A percentile compares a stretch with the other conserved stretches of the same genome.
Evolutionary conservation across 2,797 vertebrate genomes (phyloP).

Genomic region (Karalla daura): DNA sequence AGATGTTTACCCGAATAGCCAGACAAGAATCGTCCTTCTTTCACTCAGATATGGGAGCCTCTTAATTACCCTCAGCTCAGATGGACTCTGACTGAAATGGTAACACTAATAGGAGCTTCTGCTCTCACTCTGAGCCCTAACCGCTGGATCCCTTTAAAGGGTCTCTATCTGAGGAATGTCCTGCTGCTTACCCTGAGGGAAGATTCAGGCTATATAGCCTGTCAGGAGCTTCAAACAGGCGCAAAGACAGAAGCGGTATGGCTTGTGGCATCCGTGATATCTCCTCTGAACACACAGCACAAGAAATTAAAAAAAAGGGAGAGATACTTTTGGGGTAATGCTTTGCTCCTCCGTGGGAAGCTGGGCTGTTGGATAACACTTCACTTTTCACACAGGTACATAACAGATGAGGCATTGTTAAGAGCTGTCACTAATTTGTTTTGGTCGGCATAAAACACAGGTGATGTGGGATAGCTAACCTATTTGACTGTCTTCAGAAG

Average conservation of each 20-base stretch:
- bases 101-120: conserved; percentile 50
- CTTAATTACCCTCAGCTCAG: conserved; percentile 55
- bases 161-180: conserved; percentile 67
- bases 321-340: conserved; percentile 30
- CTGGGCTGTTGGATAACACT: conserved; percentile 59
- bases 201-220: conserved; percentile 67
- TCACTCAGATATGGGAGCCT: conserved; percentile 17
- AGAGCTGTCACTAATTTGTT: conserved; percentile 60
- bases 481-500: conserved; percentile 54
- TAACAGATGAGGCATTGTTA: conserved; percentile 59
- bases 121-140: conserved; percentile 45
- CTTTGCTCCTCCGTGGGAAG: conserved; percentile 39
- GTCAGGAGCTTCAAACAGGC: conserved; percentile 73
- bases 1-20: conserved; percentile 26
- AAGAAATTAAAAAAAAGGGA: conserved; percentile 53
- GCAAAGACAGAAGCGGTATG: conserved; percentile 61
- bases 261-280: conserved; percentile 67
- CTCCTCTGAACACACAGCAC: conserved; percentile 66
- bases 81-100: conserved; percentile 48
- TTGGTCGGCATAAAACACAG: conserved; percentile 57
- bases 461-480: conserved; percentile 55
- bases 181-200: conserved; percentile 70
- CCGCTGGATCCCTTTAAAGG: conserved; percentile 62
- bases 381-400: conserved; percentile 59
- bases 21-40: conserved; percentile 18